A percentile compares a stretch with the other conserved stretches of the same genome.
These are phyloP conservation scores for Pollenia labialis DNA, from an alignment of 2,888 invertebrate genomes.

Conservation along the genomic window DNA sequence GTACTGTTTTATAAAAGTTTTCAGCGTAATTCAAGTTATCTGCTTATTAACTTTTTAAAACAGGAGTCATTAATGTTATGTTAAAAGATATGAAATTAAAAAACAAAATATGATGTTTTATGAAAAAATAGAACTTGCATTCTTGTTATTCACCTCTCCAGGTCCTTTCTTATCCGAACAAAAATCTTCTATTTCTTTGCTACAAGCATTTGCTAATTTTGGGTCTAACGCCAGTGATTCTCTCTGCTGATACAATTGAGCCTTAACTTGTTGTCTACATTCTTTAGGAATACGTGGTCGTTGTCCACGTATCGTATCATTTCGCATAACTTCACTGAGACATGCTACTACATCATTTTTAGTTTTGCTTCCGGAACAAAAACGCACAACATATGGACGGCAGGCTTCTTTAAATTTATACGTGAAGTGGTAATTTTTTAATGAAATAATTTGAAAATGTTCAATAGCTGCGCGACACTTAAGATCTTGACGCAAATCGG, in stretches of 20 bases:
- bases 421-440: conserved; percentile 97
- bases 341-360: conserved; percentile 89
- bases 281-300: conserved; percentile 93
- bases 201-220: conserved; percentile 92
- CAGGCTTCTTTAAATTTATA: conserved; percentile 98
- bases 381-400: conserved; percentile 90
- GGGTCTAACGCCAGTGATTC: conserved; percentile 95
- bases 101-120: conserved; percentile 32
- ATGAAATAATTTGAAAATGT: conserved; percentile 97
- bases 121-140: conserved; percentile 72
- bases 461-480: conserved; percentile 97
- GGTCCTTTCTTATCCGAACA: conserved; percentile 90
- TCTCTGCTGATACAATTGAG: conserved; percentile 95
- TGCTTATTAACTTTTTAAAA: not conserved
- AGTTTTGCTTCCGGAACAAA: conserved; percentile 89
- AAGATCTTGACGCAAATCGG: conserved; percentile 89
- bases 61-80: not conserved
- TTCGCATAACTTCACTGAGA: conserved; percentile 93
- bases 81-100: conserved; percentile 51
- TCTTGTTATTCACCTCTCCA: conserved; percentile 84
- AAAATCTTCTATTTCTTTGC: conserved; percentile 89
- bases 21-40: not conserved
- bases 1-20: too few relatives aligned
- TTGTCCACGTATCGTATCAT: conserved; percentile 91
- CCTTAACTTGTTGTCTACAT: conserved; percentile 95